These are phyloP conservation scores for Catocala sponsa DNA, from an alignment of 2,888 invertebrate species.

Conservation along the genomic window DNA sequence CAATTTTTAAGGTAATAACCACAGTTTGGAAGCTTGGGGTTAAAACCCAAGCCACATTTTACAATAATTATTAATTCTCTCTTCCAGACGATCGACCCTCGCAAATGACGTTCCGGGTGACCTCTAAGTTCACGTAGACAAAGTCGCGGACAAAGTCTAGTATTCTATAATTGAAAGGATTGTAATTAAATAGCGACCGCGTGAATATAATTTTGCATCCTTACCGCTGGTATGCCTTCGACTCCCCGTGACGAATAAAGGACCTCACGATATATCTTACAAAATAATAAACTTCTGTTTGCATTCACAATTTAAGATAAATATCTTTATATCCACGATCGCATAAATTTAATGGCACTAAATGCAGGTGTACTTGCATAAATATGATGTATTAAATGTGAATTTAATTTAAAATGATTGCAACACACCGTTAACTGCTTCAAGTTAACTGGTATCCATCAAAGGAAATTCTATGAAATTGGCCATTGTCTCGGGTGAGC, in stretches of 20 bases:
- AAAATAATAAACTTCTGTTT: conserved; percentile 20
- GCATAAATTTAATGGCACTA: conserved; percentile 22
- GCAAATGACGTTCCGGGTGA: no score
- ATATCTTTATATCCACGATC: conserved; percentile 15
- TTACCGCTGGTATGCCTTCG: neutral
- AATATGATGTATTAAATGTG: conserved; percentile 34
- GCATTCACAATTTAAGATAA: conserved; percentile 24
- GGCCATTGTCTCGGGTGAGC: conserved; percentile 82
- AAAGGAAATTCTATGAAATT: conserved; percentile 81
- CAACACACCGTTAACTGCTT: conserved; percentile 68
- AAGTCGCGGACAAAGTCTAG: no score
- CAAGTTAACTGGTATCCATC: conserved; percentile 74
- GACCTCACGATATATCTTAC: conserved; percentile 13
- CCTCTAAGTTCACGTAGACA: no score
- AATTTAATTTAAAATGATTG: conserved; percentile 60
- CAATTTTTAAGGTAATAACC: no score
- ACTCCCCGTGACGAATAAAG: conserved; percentile 15
- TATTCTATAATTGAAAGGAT: no score
- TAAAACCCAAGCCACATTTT: no score
- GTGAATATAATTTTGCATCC: neutral
- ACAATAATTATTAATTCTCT: no score
- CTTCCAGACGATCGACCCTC: no score
- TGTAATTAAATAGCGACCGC: no score
- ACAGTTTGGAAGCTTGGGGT: no score
- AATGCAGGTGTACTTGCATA: conserved; percentile 14